phyloP scores from a whole-genome alignment of 2,113 vertebrate species.

The Podocnemis expansa region DNA sequence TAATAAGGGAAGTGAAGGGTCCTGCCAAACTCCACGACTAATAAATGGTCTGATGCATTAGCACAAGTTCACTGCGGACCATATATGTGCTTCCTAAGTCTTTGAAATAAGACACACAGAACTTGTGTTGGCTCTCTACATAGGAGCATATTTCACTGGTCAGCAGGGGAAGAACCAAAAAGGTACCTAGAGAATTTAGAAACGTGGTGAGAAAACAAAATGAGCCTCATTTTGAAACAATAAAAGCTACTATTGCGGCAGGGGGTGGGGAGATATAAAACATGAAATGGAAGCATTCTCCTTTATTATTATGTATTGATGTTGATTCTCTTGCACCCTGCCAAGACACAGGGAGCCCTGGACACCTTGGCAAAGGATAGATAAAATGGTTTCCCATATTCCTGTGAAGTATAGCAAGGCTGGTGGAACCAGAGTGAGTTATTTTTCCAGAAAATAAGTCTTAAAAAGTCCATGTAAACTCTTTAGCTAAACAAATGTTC shows the following conservation, averaged over 20 bases:
- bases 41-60: not conserved
- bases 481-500: not conserved
- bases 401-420: not conserved
- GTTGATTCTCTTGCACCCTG: not conserved
- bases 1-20: not conserved
- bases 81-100: not conserved
- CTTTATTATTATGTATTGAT: not conserved
- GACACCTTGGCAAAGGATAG: not conserved
- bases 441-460: not conserved
- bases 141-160: not conserved
- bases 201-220: not conserved
- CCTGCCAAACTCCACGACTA: not conserved
- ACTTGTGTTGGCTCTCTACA: not conserved
- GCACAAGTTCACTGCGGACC: not conserved
- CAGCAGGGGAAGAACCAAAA: slow-evolving; percentile 1
- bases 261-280: not conserved
- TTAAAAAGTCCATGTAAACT: not conserved
- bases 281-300: not conserved
- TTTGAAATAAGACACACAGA: not conserved
- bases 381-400: not conserved
- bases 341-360: not conserved
- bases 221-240: not conserved
- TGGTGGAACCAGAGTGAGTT: not conserved
- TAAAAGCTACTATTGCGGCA: not conserved
- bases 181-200: not conserved